Conservation (phyloP, 2,888 invertebrate species). For the Hymenopus coronatus region DNA sequence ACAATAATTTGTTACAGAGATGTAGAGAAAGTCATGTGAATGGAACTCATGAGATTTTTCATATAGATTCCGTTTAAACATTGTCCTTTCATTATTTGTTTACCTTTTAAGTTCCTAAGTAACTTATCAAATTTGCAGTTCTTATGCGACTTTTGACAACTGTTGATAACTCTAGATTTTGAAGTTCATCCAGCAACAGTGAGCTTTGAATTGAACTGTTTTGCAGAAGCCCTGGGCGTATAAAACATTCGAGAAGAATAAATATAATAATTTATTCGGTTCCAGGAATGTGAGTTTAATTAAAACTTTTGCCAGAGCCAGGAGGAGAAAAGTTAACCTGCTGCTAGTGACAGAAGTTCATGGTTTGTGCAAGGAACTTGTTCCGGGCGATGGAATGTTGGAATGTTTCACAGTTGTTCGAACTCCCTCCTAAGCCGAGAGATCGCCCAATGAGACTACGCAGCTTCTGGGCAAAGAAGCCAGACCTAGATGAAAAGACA, state of each 20-base stretch:
- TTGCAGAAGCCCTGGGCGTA: neutral
- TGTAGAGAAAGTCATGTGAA: no score
- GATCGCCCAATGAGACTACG: neutral
- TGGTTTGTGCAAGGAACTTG: neutral
- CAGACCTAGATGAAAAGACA: neutral
- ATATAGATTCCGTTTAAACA: no score
- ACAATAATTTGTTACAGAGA: no score
- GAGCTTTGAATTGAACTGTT: neutral
- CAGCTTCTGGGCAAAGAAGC: neutral
- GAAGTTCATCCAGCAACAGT: no score
- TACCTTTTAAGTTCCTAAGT: no score
- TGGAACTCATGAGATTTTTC: no score
- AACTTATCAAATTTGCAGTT: no score
- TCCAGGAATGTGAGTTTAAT: neutral
- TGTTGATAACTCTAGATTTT: no score
- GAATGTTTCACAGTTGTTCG: neutral
- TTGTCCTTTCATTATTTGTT: no score
- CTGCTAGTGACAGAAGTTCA: neutral
- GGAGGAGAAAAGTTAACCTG: neutral
- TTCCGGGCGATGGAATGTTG: neutral
- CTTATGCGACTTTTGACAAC: no score
- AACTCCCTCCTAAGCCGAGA: neutral
- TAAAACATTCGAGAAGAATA: neutral
- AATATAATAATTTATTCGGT: neutral
- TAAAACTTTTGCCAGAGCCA: neutral